Evolutionary conservation across 2,888 invertebrate species (phyloP).

Genomic region (Liopterus haemorrhoidalis): DNA sequence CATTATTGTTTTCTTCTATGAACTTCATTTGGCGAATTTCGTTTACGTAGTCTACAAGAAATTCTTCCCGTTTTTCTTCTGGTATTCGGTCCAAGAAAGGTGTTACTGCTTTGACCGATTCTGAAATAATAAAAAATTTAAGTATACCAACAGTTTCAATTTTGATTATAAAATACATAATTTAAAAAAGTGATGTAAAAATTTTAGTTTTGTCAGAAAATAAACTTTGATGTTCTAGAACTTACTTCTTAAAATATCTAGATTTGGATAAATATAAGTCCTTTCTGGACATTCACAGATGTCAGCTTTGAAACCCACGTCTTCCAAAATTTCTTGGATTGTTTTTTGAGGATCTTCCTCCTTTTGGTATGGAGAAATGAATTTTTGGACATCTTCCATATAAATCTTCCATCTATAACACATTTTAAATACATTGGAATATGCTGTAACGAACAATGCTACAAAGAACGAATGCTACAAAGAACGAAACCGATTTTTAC

Average conservation of each 20-base stretch:
- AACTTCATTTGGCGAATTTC: slow-evolving; percentile 49
- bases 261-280: slow-evolving; percentile 53
- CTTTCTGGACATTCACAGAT: slow-evolving; percentile 56
- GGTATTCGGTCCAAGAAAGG: slow-evolving; percentile 40
- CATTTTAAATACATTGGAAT: too few species aligned
- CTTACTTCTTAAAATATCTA: slow-evolving; percentile 56
- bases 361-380: slow-evolving; percentile 63
- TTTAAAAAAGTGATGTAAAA: slow-evolving; percentile 4
- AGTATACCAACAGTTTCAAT: slow-evolving; percentile 3
- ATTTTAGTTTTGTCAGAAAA: too few species aligned
- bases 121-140: slow-evolving; percentile 10
- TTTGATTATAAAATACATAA: slow-evolving; percentile 1
- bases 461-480: too few species aligned
- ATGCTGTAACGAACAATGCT: too few species aligned
- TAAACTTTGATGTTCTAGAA: too few species aligned
- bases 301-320: slow-evolving; percentile 56
- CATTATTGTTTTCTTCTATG: slow-evolving; percentile 44
- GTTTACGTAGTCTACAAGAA: slow-evolving; percentile 55
- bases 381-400: slow-evolving; percentile 60
- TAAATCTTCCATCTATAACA: slow-evolving; percentile 59
- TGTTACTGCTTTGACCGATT: slow-evolving; percentile 15
- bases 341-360: slow-evolving; percentile 54
- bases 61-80: slow-evolving; percentile 52
- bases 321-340: slow-evolving; percentile 51
- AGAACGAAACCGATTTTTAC: too few species aligned